A percentile compares a stretch with the other conserved stretches of the same genome.
Conservation (phyloP, 2,888 invertebrate genomes). For the Nipponacmea schrenckii region DNA sequence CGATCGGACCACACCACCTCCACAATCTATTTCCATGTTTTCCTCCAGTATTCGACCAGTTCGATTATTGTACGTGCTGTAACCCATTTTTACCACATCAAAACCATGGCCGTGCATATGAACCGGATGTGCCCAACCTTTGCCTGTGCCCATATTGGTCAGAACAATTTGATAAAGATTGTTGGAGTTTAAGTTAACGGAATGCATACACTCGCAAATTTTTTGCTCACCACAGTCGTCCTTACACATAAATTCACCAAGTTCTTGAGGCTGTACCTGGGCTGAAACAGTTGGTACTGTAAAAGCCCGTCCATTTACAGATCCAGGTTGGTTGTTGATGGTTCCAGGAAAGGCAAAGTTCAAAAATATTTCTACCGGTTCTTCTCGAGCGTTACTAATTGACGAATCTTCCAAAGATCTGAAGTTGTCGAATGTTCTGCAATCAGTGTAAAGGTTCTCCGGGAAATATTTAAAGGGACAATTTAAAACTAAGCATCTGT, state of each 20-base stretch:
- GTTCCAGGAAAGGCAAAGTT: conserved; percentile 57
- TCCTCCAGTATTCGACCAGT: conserved; percentile 21
- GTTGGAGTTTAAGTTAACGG: conserved; percentile 16
- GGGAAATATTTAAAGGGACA: conserved; percentile 46
- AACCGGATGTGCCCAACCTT: conserved; percentile 32
- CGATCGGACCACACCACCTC: conserved; percentile 26
- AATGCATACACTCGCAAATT: conserved; percentile 26
- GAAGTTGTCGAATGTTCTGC: conserved; percentile 20
- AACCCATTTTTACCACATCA: conserved; percentile 33
- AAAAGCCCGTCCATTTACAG: conserved; percentile 47
- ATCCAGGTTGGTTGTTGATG: conserved; percentile 34
- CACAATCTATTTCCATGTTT: conserved; percentile 32
- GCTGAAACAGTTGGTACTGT: conserved; percentile 39
- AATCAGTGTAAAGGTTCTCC: conserved; percentile 19
- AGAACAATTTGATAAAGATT: conserved; percentile 28
- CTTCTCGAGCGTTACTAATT: conserved; percentile 17
- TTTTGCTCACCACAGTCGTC: conserved; percentile 39
- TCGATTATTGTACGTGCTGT: conserved; percentile 19
- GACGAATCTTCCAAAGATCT: conserved; percentile 33
- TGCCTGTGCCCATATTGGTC: conserved; percentile 25
- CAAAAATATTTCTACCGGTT: conserved; percentile 49
- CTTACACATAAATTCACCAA: conserved; percentile 18
- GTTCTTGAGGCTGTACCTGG: conserved; percentile 42
- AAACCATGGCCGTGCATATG: conserved; percentile 40
- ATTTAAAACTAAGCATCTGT: conserved; percentile 31